Evolutionary conservation across 2,888 invertebrate genomes (phyloP), one percentile per base, ranked within the genome.

Genomic region (Galerucella nymphaeae): DNA sequence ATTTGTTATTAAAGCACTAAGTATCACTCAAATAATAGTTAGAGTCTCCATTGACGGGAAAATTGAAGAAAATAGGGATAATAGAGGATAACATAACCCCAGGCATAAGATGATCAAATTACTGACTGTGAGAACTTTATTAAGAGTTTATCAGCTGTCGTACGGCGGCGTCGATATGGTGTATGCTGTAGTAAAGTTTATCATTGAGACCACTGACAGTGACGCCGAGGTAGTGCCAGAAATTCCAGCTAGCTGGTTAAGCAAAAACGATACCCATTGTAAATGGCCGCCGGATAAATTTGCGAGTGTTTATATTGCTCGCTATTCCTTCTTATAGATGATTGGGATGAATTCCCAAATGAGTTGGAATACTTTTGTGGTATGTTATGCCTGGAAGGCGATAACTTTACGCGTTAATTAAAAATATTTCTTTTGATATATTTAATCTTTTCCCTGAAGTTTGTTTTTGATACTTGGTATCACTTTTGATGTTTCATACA

Each of bases 371-470:
- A 48, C 48, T 48, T 48, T 48, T 48, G 48, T 13, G 48, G 48
- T 48, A 48, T 48, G 48, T 48, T 48, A 48, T 48, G 14, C 48
- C 48, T 48, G 48, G 48, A 48, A 48, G 13, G 4, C 48, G 48
- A 4, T 48, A 48, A 48, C 48, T 13, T 48, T 48, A 13, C 48
- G 2, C 14, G 48, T 48, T 48, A 14, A 48, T 48, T 2, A 48
- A 48, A 48, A 48, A 48, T 48, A 48, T 48, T 48, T 48, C 48
- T 48, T 48, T 48, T 48, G 48, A 48, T 48, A 4, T 48, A 48
- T 14, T 2, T 48, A 48, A 48, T 48, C 4, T 48, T 42, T 42
- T 4, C 42, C 42, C 5, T 3, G 6, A 10, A 4, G 1, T 10
- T 8, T 2, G 2, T 2, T 42, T 42, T 42, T 42, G 2, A 42